Base-by-base conservation (phyloP, 2,797 vertebrate species). In the Poeciliopsis paucimaculata region DNA sequence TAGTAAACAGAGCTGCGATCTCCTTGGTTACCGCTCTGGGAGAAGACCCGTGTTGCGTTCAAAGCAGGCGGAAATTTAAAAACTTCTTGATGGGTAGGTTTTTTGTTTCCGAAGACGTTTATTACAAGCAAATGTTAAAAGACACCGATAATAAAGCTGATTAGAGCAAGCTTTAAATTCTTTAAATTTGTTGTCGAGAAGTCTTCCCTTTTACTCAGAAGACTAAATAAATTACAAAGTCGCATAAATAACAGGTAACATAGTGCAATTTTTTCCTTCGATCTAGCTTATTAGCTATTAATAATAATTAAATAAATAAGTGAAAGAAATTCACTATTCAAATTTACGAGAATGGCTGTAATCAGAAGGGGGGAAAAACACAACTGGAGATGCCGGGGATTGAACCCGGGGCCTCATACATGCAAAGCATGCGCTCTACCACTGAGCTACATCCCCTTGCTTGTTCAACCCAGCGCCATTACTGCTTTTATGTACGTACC, bases 371-470 rank as follows among this genome's bases (percentile, higher is more conserved):
- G 0, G 4, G 2, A 55, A n/a, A 57, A 12, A 13, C 1, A 43
- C 10, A 28, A 31, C 0, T 96, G 94, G 94, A 95, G 93, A 95
- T 95, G 94, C 94, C 93, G 94, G 94, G 94, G 95, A 95, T 95
- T 95, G 93, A 95, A 95, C 94, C 94, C 94, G 94, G 94, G 94
- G 94, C 95, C 95, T 96, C 95, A 95, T 94, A 82, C 82, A 89
- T 90, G 87, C 82, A 0, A 88, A 89, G 87, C 87, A 89, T 75
- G 60, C 75, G 47, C 90, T 91, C 87, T 88, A 84, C 87, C 87
- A 88, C 84, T 89, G 89, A 92, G 88, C 90, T 91, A 88, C 86
- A 91, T 87, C 83, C 89, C 86, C 82, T 57, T 39, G 16, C 2
- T 1, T 5, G 62, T 1, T 0, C 5, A 13, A 1, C 0, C 2